These are phyloP conservation scores for Urosaurus nigricauda DNA, from an alignment of 2,797 vertebrate species.

Conservation along the genomic window DNA sequence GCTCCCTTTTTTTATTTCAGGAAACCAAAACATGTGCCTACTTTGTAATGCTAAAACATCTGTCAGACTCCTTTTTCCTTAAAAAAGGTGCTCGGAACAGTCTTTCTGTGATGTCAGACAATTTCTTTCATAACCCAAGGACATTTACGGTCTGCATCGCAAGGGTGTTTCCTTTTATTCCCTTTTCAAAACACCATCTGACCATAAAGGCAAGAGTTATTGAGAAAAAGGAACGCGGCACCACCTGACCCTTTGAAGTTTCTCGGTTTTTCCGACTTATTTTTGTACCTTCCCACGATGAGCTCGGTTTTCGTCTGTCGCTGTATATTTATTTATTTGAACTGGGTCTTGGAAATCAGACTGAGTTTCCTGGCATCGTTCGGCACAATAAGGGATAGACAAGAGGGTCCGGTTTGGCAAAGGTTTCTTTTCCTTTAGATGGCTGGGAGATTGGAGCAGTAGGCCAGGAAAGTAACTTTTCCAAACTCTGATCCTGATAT, in stretches of 20 bases:
- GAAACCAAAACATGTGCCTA: neutral
- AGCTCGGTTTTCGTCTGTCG: constrained; percentile 33
- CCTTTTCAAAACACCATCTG: constrained; percentile 51
- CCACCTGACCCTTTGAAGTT: constrained; percentile 69
- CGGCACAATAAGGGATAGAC: neutral
- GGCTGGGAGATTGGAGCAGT: neutral
- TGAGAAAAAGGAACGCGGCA: constrained; percentile 53
- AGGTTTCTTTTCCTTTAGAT: neutral
- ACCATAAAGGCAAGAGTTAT: constrained; percentile 52
- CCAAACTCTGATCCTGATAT: too few relatives aligned
- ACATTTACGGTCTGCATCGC: constrained; percentile 63
- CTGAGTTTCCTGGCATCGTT: constrained; percentile 27
- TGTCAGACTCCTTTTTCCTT: constrained; percentile 63
- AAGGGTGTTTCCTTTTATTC: constrained; percentile 44
- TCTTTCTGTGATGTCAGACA: constrained; percentile 67
- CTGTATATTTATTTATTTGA: neutral
- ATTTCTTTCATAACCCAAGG: constrained; percentile 71
- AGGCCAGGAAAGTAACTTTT: too few relatives aligned
- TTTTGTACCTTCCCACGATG: constrained; percentile 44
- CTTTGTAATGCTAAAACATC: constrained; percentile 58
- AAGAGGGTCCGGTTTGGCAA: too few relatives aligned
- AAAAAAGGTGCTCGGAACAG: constrained; percentile 47
- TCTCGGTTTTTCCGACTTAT: constrained; percentile 56
- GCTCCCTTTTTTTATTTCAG: neutral
- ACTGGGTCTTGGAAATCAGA: constrained; percentile 52